Evolutionary conservation across 2,888 invertebrate species (phyloP).

Genomic region (Rhodophaea formosa): DNA sequence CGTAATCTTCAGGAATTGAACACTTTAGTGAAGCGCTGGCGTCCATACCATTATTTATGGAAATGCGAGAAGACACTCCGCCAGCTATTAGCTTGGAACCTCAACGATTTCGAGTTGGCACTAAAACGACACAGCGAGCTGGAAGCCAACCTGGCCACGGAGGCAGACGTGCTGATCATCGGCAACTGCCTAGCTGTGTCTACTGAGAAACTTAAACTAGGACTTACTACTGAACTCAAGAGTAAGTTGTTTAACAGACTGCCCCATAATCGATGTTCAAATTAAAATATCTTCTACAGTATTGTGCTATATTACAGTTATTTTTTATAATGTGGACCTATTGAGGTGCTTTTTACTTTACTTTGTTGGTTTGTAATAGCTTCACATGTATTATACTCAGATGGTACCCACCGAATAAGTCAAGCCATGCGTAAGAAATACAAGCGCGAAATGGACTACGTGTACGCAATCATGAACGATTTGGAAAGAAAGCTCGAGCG

Average conservation of each 20-base stretch:
- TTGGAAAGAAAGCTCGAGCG: slow-evolving; percentile 94
- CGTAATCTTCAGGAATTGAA: slow-evolving; percentile 85
- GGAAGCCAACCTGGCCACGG: slow-evolving; percentile 86
- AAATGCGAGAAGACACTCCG: slow-evolving; percentile 90
- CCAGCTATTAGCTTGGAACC: slow-evolving; percentile 86
- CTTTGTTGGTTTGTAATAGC: too few species aligned
- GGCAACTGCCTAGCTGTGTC: slow-evolving; percentile 88
- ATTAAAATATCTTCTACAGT: too few species aligned
- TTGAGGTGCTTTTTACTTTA: not conserved
- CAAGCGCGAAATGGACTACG: slow-evolving; percentile 95
- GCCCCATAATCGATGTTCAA: too few species aligned
- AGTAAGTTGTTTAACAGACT: slow-evolving; percentile 58
- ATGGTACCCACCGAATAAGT: slow-evolving; percentile 89
- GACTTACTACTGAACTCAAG: slow-evolving; percentile 90
- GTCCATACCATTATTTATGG: slow-evolving; percentile 93
- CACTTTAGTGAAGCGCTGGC: slow-evolving; percentile 91
- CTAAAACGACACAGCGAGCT: slow-evolving; percentile 89
- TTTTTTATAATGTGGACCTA: not conserved
- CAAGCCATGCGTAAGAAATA: slow-evolving; percentile 94
- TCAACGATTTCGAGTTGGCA: slow-evolving; percentile 88
- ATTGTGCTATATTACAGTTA: too few species aligned
- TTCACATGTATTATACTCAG: slow-evolving; percentile 46
- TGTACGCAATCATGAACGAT: slow-evolving; percentile 95
- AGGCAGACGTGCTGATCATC: slow-evolving; percentile 87
- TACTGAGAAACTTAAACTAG: slow-evolving; percentile 92